Conservation (phyloP, 2,797 vertebrate species). For the Pteronotus mesoamericanus region DNA sequence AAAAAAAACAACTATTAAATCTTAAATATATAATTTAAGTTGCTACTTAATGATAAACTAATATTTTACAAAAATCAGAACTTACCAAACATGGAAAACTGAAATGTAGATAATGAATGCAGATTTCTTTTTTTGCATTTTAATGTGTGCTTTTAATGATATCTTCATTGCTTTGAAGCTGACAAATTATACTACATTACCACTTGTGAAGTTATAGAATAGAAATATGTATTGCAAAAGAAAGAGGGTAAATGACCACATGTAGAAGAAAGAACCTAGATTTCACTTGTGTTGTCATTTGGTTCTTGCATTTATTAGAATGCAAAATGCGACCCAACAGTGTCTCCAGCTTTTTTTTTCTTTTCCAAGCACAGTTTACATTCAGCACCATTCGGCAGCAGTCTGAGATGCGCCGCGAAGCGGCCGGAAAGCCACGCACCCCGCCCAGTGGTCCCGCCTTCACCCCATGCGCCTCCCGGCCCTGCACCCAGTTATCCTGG, state of each 20-base stretch:
- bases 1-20: slow-evolving; percentile 60
- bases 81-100: slow-evolving; percentile 33
- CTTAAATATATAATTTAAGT: slow-evolving; percentile 46
- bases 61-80: slow-evolving; percentile 61
- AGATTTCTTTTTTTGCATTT: slow-evolving; percentile 60
- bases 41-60: slow-evolving; percentile 51
- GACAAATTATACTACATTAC: background rate
- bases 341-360: background rate
- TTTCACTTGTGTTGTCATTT: slow-evolving; percentile 33
- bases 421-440: background rate
- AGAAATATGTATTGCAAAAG: background rate
- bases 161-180: slow-evolving; percentile 40
- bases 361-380: background rate
- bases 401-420: background rate
- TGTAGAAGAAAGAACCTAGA: background rate
- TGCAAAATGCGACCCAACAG: background rate
- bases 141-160: slow-evolving; percentile 44
- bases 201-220: background rate
- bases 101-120: background rate
- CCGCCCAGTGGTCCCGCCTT: background rate
- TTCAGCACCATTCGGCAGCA: background rate
- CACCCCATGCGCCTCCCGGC: background rate
- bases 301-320: background rate
- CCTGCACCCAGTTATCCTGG: background rate
- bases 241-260: background rate